Base-by-base conservation (phyloP, 2,888 invertebrate genomes). In the Tromatobia lineatoria region DNA sequence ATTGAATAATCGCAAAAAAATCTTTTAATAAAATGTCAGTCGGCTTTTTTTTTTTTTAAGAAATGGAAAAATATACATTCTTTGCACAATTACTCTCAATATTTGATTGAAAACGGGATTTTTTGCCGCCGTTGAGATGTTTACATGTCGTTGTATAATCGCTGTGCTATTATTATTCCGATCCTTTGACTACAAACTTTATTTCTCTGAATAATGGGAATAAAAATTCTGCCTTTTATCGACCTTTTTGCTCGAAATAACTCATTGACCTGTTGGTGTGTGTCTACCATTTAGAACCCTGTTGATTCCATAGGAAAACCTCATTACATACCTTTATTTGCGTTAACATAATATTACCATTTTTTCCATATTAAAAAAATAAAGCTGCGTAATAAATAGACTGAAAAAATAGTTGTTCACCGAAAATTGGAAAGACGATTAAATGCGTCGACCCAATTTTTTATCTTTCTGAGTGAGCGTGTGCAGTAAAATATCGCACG, bases 371-470 rank as follows among this genome's bases (percentile, higher is more conserved):
- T 69, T 74, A 73, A 74, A 73, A 80, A 77, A 77, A 83, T 52
- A 66, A 76, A 54, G 34, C 66, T 80, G 79, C 64, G 66, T 77
- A 69, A 83, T 80, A 83, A 80, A 80, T 74, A 80, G 34, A 73
- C 42, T 77, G 76, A 83, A 45, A 74, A 83, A 75, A 69, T 61
- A 61, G 34, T 61, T 29, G 29, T 15, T 11, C 29, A 15, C 57
- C 15, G 25, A 25, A 25, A 25, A 3, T 25, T 25, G 23, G 11
- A 11, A 13, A 25, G 57, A 23, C 23, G 25, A 23, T 57, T 25
- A 13, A 6, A 3, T 0, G 15, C 52, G 25, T 25, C 57, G 54
- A 50, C 18, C 50, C 50, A 7, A 50, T 18, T 38, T 38, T 38
- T 38, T 38, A 2, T 10, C 3, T n/a, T n/a, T n/a, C 23, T 20